Evolutionary conservation across 1,140 invertebrate genomes (phyloP), one percentile per base, ranked within the genome.

Genomic region (Macrosteles quadrilineatus): DNA sequence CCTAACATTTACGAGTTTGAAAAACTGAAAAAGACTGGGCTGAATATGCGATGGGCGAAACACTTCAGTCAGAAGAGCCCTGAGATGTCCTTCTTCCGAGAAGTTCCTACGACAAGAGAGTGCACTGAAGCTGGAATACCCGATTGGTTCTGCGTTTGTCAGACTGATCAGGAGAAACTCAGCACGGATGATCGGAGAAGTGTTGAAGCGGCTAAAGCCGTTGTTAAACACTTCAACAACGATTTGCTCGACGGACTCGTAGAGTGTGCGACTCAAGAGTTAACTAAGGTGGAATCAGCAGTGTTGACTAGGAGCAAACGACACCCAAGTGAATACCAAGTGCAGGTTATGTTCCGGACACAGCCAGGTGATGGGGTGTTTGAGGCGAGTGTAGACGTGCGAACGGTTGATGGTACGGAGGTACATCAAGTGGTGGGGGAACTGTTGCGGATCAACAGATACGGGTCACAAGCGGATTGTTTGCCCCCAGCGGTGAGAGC

Each of bases 141-240:
- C 0, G 75, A 79, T 27, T 78, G 82, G 59, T 86, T 81, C 76
- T 87, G 85, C 71, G 76, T 81, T 0, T 87, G 85, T 73, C 47
- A 73, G 1, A 68, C 68, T 12, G 74, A 75, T n/a, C 67, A 45
- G 27, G 59, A 73, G 68, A 53, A 76, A 11, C 25, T 62, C 19
- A 29, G 62, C 11, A 29, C 68, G n/a, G 67, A 76, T 66, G 55
- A 73, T 17, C 11, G 9, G 4, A 27, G 57, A 32, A 63, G 64
- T 53, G 30, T 53, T 29, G 63, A 84, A 12, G 85, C 84, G 0
- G 86, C 86, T 0, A 75, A 80, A 0, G 84, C 85, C 68, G 75
- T 91, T 4, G 81, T 92, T 0, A 74, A 80, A 0, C 78, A 89
- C 70, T 81, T 94, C 0, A 93, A 94, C 76, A 53, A 75, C 4